A percentile compares a stretch with the other conserved stretches of the same genome.
Conservation (phyloP, 2,888 invertebrate species). For the Dromius quadrimaculatus region DNA sequence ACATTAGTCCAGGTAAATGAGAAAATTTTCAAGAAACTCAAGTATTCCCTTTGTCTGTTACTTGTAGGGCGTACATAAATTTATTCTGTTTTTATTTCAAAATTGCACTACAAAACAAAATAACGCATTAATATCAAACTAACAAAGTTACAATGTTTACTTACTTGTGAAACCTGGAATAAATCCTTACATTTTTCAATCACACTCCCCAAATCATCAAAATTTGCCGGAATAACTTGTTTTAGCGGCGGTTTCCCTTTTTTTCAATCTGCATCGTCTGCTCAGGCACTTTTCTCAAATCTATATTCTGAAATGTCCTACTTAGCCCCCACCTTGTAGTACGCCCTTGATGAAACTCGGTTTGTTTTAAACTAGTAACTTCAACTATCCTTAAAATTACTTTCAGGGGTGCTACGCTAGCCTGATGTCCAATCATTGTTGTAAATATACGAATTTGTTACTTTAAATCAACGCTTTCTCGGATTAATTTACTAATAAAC, state of each 20-base stretch:
- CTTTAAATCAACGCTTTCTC: conserved; percentile 79
- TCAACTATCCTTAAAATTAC: conserved; percentile 72
- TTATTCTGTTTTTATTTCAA: conserved; percentile 64
- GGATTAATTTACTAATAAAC: conserved; percentile 87
- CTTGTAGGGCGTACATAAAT: conserved; percentile 67
- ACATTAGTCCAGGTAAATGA: no score
- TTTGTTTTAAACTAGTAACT: conserved; percentile 76
- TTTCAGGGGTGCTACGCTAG: conserved; percentile 77
- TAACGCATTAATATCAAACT: conserved; percentile 21
- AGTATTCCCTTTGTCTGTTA: conserved; percentile 76
- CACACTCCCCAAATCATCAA: conserved; percentile 57
- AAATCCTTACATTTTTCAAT: conserved; percentile 59
- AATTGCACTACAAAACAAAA: conserved; percentile 61
- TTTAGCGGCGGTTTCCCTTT: conserved; percentile 59
- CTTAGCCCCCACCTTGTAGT: conserved; percentile 97
- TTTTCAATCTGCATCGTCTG: conserved; percentile 61
- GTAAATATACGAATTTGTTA: conserved; percentile 83
- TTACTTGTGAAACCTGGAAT: conserved; percentile 60
- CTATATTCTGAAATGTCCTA: conserved; percentile 79
- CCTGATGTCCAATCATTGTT: conserved; percentile 93
- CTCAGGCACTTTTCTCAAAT: conserved; percentile 66
- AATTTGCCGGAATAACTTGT: conserved; percentile 55
- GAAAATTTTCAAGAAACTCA: no score
- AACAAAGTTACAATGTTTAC: conserved; percentile 22
- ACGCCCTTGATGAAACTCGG: conserved; percentile 92